Evolutionary conservation across 92 coral and sea anemone species (phyloP).

Genomic region (Zoanthus sansibaricus): DNA sequence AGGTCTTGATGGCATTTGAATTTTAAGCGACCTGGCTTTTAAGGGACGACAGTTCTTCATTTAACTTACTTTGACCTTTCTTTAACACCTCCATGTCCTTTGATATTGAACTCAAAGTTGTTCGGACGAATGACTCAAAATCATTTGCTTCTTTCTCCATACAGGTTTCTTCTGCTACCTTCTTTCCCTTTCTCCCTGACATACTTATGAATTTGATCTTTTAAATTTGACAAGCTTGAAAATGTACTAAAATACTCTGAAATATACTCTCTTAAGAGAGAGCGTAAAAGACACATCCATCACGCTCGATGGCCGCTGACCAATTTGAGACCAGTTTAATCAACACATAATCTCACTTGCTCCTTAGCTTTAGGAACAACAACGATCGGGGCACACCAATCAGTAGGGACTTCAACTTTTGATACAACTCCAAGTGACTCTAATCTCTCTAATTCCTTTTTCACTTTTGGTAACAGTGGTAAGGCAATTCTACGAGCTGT

Average conservation of each 20-base stretch:
- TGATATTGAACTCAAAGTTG: too few species aligned
- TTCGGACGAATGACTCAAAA: too few species aligned
- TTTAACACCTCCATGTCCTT: conserved; percentile 11
- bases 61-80: conserved; percentile 3
- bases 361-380: conserved; percentile 48
- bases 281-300: too few species aligned
- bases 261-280: too few species aligned
- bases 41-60: conserved; percentile 1
- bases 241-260: too few species aligned
- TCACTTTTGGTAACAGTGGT: conserved; percentile 47
- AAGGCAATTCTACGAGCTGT: conserved; percentile 48
- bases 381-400: conserved; percentile 56
- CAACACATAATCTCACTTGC: conserved; percentile 29
- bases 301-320: too few species aligned
- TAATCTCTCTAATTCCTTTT: conserved; percentile 42
- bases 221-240: too few species aligned
- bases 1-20: conserved; percentile 6
- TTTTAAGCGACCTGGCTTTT: conserved; percentile 19
- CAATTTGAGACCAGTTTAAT: conserved; percentile 8
- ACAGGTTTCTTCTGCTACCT: too few species aligned
- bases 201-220: too few species aligned
- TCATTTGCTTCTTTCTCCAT: too few species aligned
- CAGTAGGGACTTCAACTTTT: conserved; percentile 31
- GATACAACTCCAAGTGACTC: conserved; percentile 33
- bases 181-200: too few species aligned